Evolutionary conservation across 2,888 invertebrate genomes (phyloP), one percentile per base, ranked within the genome.

Genomic region (Elegia similella): DNA sequence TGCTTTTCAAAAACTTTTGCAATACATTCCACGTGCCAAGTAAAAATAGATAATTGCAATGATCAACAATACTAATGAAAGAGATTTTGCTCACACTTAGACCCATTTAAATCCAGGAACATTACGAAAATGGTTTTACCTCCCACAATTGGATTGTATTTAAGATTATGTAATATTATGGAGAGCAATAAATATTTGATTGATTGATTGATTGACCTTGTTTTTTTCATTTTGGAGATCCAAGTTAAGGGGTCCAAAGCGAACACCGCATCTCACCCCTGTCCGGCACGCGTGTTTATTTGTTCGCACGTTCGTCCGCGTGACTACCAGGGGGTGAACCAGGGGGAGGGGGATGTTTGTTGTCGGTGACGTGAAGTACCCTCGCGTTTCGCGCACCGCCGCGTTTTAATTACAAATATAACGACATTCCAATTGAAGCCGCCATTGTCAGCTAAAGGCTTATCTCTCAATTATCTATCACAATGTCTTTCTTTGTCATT

Each of bases 321-420:
- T 53, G 42, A 53, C 53, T 42, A 12, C 12, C 38, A 38, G 52
- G 52, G 53, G 42, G 7, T 50, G 10, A 50, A 13, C 32, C 8
- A 32, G 30, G 32, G 42, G 53, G n/a, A 13, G 42, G 38, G 47
- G 42, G 23, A 62, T 61, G 72, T 64, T 60, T 67, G 72, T 67
- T 63, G 60, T 67, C 57, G 63, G 55, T 62, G 72, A 68, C 69
- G 68, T 64, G 64, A 65, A 75, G 78, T 67, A 71, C 62, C 58
- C 70, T 70, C 66, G 54, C 58, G 58, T 56, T 47, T 58, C 57
- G 65, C 74, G 76, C 75, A 63, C 70, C 70, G 69, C 60, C 67
- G 74, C 69, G 63, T 76, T 80, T 78, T 79, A 77, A 79, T 77
- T 79, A 75, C 71, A 61, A 48, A 55, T 34, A 60, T 65, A 60